Conservation (phyloP, 2,888 invertebrate genomes). For the Platynereis dumerilii region DNA sequence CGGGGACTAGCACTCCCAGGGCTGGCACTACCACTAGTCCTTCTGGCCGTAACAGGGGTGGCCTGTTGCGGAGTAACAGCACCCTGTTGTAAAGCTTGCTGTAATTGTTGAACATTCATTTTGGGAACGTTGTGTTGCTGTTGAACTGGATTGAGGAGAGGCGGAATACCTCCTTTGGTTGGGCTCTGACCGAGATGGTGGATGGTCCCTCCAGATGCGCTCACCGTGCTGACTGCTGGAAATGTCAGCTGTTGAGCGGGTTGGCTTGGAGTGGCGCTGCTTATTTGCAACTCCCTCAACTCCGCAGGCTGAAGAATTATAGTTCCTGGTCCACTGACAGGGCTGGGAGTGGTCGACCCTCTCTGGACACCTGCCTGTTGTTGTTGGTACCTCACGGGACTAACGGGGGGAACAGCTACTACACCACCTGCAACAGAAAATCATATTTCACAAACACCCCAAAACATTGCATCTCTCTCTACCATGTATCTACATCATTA, state of each 20-base stretch:
- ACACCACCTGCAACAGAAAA: slow-evolving; percentile 24
- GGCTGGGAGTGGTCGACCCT: neutral
- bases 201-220: slow-evolving; percentile 47
- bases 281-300: slow-evolving; percentile 18
- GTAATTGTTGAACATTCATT: slow-evolving; percentile 25
- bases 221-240: slow-evolving; percentile 21
- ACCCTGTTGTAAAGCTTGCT: slow-evolving; percentile 10
- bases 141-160: slow-evolving; percentile 45
- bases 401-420: slow-evolving; percentile 28
- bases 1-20: slow-evolving; percentile 14
- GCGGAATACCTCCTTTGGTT: slow-evolving; percentile 39
- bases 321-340: slow-evolving; percentile 19
- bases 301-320: slow-evolving; percentile 12
- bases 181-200: slow-evolving; percentile 53
- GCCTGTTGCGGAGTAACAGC: neutral
- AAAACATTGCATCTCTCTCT: slow-evolving; percentile 7
- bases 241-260: neutral
- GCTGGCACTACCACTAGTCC: slow-evolving; percentile 18
- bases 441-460: neutral
- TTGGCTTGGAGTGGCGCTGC: neutral
- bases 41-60: neutral
- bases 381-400: slow-evolving; percentile 3
- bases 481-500: no score
- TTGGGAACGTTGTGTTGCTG: slow-evolving; percentile 24
- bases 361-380: slow-evolving; percentile 10